These are phyloP conservation scores for Drosophila sechellia DNA, from an alignment of 1,140 invertebrate genomes.

Conservation along the genomic window DNA sequence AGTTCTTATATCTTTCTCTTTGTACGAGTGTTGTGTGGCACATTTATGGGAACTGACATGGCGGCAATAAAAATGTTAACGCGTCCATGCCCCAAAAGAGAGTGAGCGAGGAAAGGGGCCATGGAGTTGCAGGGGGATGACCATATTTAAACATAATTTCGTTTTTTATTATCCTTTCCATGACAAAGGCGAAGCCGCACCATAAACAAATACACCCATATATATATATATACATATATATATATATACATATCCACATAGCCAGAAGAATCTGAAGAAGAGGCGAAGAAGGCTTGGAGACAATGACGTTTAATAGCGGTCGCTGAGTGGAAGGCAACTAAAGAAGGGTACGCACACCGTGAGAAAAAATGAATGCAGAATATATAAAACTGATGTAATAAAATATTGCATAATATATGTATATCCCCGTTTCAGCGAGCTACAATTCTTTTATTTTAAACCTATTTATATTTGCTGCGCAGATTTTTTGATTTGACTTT, in stretches of 20 bases:
- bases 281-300: constrained; percentile 41
- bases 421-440: no score
- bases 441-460: no score
- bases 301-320: constrained; percentile 66
- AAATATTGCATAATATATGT: no score
- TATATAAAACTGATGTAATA: background rate
- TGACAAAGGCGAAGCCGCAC: constrained; percentile 53
- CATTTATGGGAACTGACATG: constrained; percentile 61
- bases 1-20: constrained; percentile 12
- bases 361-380: background rate
- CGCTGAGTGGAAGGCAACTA: constrained; percentile 56
- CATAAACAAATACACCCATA: constrained; percentile 38
- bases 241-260: background rate
- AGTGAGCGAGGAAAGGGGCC: background rate
- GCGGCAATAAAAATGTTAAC: constrained; percentile 74
- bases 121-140: constrained; percentile 1
- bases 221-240: background rate
- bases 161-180: constrained; percentile 77
- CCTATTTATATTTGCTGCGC: no score
- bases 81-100: constrained; percentile 46
- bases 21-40: constrained; percentile 29
- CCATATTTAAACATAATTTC: constrained; percentile 80
- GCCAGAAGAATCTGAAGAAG: constrained; percentile 10
- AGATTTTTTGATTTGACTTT: background rate
- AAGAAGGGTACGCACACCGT: background rate